Percentiles rank a stretch among this genome's conserved stretches.
Conservation (phyloP, 2,888 invertebrate genomes). For the Drosophila nigricruria region DNA sequence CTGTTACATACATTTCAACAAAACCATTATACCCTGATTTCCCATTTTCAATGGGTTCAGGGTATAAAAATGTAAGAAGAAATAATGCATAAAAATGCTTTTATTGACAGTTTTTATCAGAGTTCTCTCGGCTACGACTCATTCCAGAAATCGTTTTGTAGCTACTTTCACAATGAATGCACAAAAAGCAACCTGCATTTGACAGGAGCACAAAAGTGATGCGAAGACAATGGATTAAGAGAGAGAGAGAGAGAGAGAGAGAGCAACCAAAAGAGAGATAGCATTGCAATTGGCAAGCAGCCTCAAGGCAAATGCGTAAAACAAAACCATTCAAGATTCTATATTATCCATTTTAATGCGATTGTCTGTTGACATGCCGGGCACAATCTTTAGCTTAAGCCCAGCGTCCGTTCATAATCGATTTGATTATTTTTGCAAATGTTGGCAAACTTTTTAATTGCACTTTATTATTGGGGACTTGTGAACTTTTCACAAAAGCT, state of each 20-base stretch:
- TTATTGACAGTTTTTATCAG: conserved; percentile 69
- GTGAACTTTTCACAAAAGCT: conserved; percentile 67
- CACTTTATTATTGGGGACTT: conserved; percentile 55
- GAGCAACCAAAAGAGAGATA: not conserved
- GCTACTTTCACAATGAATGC: conserved; percentile 50
- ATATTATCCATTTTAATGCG: conserved; percentile 56
- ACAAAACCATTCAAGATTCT: conserved; percentile 20
- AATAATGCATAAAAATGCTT: conserved; percentile 71
- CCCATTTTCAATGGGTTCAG: too few species aligned
- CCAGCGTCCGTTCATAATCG: conserved; percentile 65
- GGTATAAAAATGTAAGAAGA: conserved; percentile 56
- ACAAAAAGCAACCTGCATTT: conserved; percentile 54
- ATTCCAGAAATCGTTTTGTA: conserved; percentile 32
- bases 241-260: conserved; percentile 6
- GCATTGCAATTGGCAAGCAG: conserved; percentile 52
- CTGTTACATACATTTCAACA: too few species aligned
- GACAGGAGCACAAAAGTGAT: conserved; percentile 47
- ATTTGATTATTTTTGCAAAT: conserved; percentile 73
- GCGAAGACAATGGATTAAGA: conserved; percentile 58
- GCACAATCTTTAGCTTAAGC: conserved; percentile 16
- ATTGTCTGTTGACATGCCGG: conserved; percentile 47
- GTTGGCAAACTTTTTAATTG: conserved; percentile 75
- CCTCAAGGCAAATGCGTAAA: conserved; percentile 34
- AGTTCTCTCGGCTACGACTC: conserved; percentile 22
- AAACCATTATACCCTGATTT: too few species aligned